Base-by-base conservation (phyloP, 2,797 vertebrate species). In the Cirrhinus molitorella region DNA sequence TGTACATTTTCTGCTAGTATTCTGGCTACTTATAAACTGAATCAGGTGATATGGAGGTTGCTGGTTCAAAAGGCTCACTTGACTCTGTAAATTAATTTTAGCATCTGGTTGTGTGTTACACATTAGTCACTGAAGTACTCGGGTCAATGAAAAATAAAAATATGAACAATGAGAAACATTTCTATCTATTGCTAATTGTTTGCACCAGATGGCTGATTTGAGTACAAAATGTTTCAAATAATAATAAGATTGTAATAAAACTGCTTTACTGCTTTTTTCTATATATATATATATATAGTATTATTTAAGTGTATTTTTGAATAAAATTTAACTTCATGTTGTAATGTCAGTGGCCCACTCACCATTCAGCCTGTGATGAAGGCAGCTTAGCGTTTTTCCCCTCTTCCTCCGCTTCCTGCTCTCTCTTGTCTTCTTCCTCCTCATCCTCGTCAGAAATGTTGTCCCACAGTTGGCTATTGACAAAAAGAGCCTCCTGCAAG, bases 391-490 rank as follows among this genome's bases (percentile, higher is more conserved):
- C 71, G 49, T 89, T 89, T 25, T 13, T 83, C 72, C 51, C 83
- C 25, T 78, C 70, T 75, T 77, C 55, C 21, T 80, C 53, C 4
- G 47, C 65, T 43, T 51, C 66, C 10, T 23, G 23, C 11, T 70
- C 43, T 13, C 85, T 84, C 31, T 83, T 76, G 0, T 74, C 85
- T 31, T 83, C 80, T 7, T 84, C 84, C 7, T 49, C 53, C 1
- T 81, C 89, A 19, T 43, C 78, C 0, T 73, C 81, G 5, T 91
- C 91, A 0, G 83, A 80, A 73, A 96, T 95, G 84, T 85, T 85
- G 53, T 95, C 93, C 95, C 95, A 96, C 59, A 93, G 74, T 28
- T 61, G 37, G 85, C 78, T 92, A 92, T 96, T 79, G 51, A 96
- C 92, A 93, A 93, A 95, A 86, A 96, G 91, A 0, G 91, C 92